Base-by-base conservation (phyloP, 1,140 invertebrate genomes). In the Euwallacea fornicatus region DNA sequence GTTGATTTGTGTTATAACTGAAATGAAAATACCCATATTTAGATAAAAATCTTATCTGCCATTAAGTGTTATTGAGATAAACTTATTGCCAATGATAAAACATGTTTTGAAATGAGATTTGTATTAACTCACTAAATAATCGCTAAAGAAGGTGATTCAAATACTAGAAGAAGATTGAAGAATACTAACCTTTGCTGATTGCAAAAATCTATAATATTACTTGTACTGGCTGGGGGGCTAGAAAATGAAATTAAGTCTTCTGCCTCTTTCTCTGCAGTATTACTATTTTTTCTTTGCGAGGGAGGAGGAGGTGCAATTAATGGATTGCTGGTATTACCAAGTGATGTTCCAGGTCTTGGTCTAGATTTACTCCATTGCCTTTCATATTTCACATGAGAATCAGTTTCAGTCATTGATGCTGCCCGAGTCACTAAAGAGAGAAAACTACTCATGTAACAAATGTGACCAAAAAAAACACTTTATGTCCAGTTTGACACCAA, bases 171-270 rank as follows among this genome's bases (percentile, higher is more conserved):
- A 60, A 13, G 54, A 10, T 15, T 56, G 54, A 56, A 8, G 41
- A 42, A 8, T 4, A 73, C 72, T 74, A 44, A 76, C 76, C 47
- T 77, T 73, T 76, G 75, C 41, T 67, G 58, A 59, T 76, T 78
- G 61, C 75, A 78, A 63, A 79, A 73, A 58, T 79, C 77, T 11
- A 78, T 75, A 16, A 78, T 76, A 46, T 78, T 73, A 44, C 50
- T 66, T 0, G 72, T 69, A 50, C 55, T 76, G 56, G 71, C 82
- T 0, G 86, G 85, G 7, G 87, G 90, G 81, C 88, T 91, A 41
- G 88, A 85, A 77, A 92, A 91, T 61, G 88, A 91, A 72, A 93
- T 93, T 15, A 93, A 80, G 81, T 93, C 91, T 63, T 83, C 84
- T 69, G 83, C 85, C 4, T 33, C 21, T 33, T 33, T 33, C 44